phyloP scores from a whole-genome alignment of 1,140 invertebrate genomes.

The Arctopsyche grandis region DNA sequence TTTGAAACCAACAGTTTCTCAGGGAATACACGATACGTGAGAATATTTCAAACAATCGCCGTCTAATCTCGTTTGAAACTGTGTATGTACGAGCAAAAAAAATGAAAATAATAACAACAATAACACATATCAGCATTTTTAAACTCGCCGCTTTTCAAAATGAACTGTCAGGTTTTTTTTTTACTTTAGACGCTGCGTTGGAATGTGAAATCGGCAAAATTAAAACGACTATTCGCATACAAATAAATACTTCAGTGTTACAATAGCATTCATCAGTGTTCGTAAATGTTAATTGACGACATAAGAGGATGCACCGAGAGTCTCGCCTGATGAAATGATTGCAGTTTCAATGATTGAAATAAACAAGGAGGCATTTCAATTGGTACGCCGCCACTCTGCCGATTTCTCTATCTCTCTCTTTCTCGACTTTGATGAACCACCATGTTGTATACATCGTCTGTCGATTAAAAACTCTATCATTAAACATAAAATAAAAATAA shows the following conservation, averaged over 20 bases:
- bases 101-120: too few species aligned
- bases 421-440: not conserved
- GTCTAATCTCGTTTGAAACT: not conserved
- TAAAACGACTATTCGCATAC: too few species aligned
- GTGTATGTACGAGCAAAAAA: not conserved
- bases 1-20: not conserved
- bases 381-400: not conserved
- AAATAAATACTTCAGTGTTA: too few species aligned
- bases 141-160: not conserved
- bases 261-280: too few species aligned
- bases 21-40: constrained; percentile 1
- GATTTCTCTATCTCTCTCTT: too few species aligned
- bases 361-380: constrained; percentile 21
- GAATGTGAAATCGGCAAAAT: too few species aligned
- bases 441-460: not conserved
- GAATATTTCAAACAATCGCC: constrained; percentile 12
- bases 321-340: constrained; percentile 21
- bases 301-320: not conserved
- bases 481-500: not conserved
- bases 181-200: too few species aligned
- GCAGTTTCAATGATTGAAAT: constrained; percentile 23
- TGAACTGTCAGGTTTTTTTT: too few species aligned
- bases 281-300: not conserved
- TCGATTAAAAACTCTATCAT: not conserved
- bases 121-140: not conserved